Percentiles rank a stretch among this genome's conserved stretches.
phyloP scores from a whole-genome alignment of 2,888 invertebrate genomes.

The Helicoverpa assulta region DNA sequence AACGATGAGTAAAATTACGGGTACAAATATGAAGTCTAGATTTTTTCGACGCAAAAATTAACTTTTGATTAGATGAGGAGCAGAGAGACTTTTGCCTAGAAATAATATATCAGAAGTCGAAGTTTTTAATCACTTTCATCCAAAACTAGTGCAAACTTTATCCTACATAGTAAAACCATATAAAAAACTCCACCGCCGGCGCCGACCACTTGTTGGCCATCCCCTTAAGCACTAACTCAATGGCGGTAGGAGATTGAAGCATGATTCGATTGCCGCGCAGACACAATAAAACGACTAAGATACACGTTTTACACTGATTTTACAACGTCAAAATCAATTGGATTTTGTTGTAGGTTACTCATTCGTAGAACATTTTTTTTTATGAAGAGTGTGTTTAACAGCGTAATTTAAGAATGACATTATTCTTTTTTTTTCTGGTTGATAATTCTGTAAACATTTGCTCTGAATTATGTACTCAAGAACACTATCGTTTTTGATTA shows the following conservation, averaged over 20 bases:
- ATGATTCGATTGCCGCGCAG: conserved; percentile 65
- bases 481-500: too few relatives aligned
- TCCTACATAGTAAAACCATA: conserved; percentile 3
- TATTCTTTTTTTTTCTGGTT: too few relatives aligned
- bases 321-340: conserved; percentile 8
- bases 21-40: too few relatives aligned
- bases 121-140: not conserved
- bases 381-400: too few relatives aligned
- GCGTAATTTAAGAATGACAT: too few relatives aligned
- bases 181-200: conserved; percentile 31
- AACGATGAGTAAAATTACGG: not conserved
- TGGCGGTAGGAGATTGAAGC: conserved; percentile 66
- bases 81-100: too few relatives aligned
- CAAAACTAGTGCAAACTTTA: not conserved
- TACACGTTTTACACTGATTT: conserved; percentile 24
- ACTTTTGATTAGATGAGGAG: too few relatives aligned
- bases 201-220: conserved; percentile 60
- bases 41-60: too few relatives aligned
- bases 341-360: conserved; percentile 8
- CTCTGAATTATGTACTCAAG: too few relatives aligned
- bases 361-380: not conserved
- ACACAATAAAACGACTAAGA: conserved; percentile 43
- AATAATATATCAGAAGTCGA: too few relatives aligned
- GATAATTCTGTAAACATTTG: too few relatives aligned
- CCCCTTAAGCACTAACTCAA: conserved; percentile 52